Base-by-base conservation (phyloP, 1,140 invertebrate species). In the Drosophila rufa region DNA sequence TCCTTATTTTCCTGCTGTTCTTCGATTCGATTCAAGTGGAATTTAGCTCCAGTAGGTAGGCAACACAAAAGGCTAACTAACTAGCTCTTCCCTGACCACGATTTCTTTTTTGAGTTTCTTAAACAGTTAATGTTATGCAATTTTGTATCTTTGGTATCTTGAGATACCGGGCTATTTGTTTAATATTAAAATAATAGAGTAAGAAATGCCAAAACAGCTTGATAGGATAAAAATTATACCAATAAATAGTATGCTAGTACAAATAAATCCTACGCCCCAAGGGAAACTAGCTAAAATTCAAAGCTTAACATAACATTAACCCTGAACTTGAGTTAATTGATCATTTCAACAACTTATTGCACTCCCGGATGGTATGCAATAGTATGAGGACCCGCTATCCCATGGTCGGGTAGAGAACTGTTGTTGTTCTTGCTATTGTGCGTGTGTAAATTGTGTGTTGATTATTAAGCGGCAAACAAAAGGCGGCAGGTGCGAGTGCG, bases 391-490 rank as follows among this genome's bases (percentile, higher is more conserved):
- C 53, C 22, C 36, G 53, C 8, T 56, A 40, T 56, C 9, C 36
- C 4, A n/a, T 56, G 8, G 53, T 40, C 53, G 19, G 4, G 14
- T 22, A 15, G 8, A 11, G 2, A 38, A 15, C 7, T 42, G 15
- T 6, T 2, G 11, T 11, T 40, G 11, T 36, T 27, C 17, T n/a
- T 6, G 19, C 50, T 30, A 15, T 22, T 50, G 30, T 50, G 56
- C 58, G 58, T 45, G 58, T 75, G 65, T 46, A 56, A 43, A 61
- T 65, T 60, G 58, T 82, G 64, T 79, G 36, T 65, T 75, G 80
- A 79, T 82, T 82, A 78, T 74, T 64, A 78, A 73, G 59, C 61
- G 56, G 47, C 67, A 50, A 51, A 71, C 58, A 66, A 61, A 67
- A 30, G 50, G 38, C 66, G 68, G 25, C 50, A 64, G 79, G 57